Evolutionary conservation across 2,797 vertebrate species (phyloP).

Genomic region (Buphagus erythrorhynchus): DNA sequence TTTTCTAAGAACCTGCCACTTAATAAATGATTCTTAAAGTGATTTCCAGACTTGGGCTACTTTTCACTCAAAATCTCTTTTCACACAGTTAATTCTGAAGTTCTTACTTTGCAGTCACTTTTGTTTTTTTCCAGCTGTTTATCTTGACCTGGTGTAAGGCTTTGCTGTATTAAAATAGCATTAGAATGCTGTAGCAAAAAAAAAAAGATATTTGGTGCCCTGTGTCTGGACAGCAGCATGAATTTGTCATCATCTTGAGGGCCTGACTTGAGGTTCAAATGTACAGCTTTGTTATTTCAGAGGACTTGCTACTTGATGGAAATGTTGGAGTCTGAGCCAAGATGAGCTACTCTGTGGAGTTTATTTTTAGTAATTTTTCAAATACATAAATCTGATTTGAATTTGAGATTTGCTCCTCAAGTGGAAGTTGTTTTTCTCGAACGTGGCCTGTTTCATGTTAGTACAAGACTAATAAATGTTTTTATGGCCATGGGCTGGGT

Average conservation of each 20-base stretch:
- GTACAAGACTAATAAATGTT: not conserved
- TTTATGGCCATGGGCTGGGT: not conserved
- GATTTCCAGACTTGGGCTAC: not conserved
- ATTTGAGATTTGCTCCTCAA: not conserved
- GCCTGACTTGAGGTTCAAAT: not conserved
- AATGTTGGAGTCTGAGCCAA: not conserved
- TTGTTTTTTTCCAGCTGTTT: not conserved
- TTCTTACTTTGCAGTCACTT: not conserved
- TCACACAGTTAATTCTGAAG: not conserved
- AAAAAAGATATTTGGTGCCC: not conserved
- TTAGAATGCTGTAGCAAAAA: not conserved
- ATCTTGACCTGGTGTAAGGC: not conserved
- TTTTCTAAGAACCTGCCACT: not conserved
- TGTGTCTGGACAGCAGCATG: not conserved
- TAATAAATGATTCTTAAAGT: not conserved
- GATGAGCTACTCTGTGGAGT: not conserved
- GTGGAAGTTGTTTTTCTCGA: not conserved
- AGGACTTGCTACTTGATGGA: not conserved
- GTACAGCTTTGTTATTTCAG: not conserved
- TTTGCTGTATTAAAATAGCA: not conserved
- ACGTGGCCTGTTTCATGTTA: accelerated
- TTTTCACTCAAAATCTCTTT: not conserved
- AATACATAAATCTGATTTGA: not conserved
- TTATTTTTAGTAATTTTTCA: not conserved
- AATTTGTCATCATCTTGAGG: not conserved